Evolutionary conservation across 2,113 vertebrate species (phyloP).

Genomic region (Cavia porcellus): DNA sequence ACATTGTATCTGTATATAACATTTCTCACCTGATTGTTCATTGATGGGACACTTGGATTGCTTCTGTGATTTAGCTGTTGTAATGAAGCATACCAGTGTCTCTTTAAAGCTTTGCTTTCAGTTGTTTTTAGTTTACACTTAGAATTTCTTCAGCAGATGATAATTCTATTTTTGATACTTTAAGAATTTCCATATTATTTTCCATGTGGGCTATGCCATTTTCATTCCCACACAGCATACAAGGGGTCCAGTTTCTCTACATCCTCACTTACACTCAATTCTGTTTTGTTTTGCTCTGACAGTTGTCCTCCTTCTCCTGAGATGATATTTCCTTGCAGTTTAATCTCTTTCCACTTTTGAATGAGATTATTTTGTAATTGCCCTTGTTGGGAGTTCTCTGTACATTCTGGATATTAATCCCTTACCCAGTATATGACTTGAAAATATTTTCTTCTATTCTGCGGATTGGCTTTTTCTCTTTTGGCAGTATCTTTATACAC

Average conservation of each 20-base stretch:
- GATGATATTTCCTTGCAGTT: neutral
- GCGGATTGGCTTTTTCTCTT: neutral
- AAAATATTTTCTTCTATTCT: neutral
- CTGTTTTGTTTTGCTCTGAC: neutral
- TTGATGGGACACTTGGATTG: neutral
- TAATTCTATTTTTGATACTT: neutral
- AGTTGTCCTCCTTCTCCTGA: neutral
- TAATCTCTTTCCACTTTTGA: neutral
- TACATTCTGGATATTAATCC: neutral
- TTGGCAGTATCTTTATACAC: neutral
- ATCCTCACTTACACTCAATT: neutral
- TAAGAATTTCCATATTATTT: neutral
- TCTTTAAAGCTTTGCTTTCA: neutral
- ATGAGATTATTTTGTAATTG: neutral
- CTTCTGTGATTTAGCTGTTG: neutral
- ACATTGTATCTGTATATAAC: neutral
- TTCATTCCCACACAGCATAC: neutral
- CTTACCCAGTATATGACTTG: neutral
- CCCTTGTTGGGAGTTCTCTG: neutral
- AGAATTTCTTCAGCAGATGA: neutral
- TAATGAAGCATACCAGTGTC: neutral
- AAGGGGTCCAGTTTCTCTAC: neutral
- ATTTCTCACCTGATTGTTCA: neutral
- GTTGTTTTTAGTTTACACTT: neutral
- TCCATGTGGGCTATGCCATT: neutral